A percentile compares a stretch with the other conserved stretches of the same genome.
These are phyloP conservation scores for Erebia aethiops DNA, from an alignment of 2,888 invertebrate genomes.

Conservation along the genomic window DNA sequence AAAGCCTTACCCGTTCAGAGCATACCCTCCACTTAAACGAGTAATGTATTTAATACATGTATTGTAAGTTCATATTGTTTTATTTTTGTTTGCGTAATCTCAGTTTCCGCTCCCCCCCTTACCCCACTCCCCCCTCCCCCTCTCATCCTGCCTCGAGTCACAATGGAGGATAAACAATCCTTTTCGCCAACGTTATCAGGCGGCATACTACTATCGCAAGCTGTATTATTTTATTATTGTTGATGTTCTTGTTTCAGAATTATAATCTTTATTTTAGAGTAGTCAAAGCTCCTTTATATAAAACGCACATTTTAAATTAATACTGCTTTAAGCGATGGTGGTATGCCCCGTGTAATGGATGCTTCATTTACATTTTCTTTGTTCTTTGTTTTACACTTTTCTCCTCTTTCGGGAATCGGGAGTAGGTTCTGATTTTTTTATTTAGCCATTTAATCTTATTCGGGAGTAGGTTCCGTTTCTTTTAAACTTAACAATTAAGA, in stretches of 20 bases:
- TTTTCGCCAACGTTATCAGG: constrained; percentile 10
- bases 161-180: constrained; percentile 2
- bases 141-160: background rate
- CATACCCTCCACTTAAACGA: constrained; percentile 28
- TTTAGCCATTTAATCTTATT: no score
- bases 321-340: no score
- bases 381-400: constrained; percentile 3
- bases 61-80: constrained; percentile 13
- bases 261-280: no score
- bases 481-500: no score
- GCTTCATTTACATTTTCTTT: constrained; percentile 17
- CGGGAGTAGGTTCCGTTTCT: no score
- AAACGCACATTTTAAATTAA: no score
- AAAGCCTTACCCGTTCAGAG: background rate
- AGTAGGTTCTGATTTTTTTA: background rate
- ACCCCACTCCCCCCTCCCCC: background rate
- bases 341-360: background rate
- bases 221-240: no score
- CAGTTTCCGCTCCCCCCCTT: constrained; percentile 26
- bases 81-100: constrained; percentile 37
- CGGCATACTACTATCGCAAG: no score
- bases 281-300: no score
- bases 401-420: background rate
- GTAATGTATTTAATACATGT: constrained; percentile 36
- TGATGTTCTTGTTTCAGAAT: no score